Conservation (phyloP, 2,888 invertebrate genomes). For the Lycia hirtaria region DNA sequence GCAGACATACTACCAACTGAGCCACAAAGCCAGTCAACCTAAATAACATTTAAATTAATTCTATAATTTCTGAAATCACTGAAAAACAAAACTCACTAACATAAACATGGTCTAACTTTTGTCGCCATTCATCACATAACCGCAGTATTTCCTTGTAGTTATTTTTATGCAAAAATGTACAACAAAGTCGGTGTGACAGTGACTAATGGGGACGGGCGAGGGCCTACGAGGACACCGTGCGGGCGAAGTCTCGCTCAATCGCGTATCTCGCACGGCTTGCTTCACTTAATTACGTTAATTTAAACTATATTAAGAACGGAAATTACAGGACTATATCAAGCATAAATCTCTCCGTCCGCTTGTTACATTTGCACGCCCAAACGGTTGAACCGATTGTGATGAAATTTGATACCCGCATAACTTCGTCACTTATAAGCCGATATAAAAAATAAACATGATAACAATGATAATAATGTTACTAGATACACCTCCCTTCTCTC, state of each 20-base stretch:
- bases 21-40: too few species aligned
- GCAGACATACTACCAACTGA: too few species aligned
- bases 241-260: constrained; percentile 58
- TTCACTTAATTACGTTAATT: constrained; percentile 41
- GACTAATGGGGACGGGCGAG: constrained; percentile 60
- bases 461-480: too few species aligned
- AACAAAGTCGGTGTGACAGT: constrained; percentile 65
- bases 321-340: too few species aligned
- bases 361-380: too few species aligned
- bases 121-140: constrained; percentile 51
- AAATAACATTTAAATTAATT: background rate
- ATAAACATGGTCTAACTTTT: constrained; percentile 22
- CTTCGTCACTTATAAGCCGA: too few species aligned
- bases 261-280: constrained; percentile 54
- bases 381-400: too few species aligned
- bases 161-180: constrained; percentile 77
- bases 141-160: constrained; percentile 53
- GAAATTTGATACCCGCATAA: too few species aligned
- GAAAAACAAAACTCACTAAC: constrained; percentile 3
- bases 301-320: constrained; percentile 33
- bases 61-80: background rate
- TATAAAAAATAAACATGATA: too few species aligned
- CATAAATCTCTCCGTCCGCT: too few species aligned
- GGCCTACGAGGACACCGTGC: constrained; percentile 57
- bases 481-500: too few species aligned